phyloP scores from a whole-genome alignment of 2,888 invertebrate species.

The Drosophila nigritarsus region DNA sequence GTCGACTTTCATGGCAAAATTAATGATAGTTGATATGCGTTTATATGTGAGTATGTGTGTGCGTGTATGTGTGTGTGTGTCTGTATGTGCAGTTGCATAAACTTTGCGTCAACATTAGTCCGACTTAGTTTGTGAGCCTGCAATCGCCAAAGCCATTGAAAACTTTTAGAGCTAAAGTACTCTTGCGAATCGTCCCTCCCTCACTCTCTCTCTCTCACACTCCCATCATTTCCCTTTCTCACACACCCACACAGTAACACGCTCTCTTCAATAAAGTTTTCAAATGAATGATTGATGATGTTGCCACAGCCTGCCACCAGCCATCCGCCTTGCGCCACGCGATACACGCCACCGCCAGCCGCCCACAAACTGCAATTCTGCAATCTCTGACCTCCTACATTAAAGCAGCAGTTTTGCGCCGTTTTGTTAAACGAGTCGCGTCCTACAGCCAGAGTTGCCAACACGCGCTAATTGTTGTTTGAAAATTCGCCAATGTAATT shows the following conservation, averaged over 20 bases:
- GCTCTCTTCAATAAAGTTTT: conserved; percentile 70
- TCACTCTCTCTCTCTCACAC: conserved; percentile 3
- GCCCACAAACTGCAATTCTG: conserved; percentile 6
- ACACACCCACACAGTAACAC: neutral
- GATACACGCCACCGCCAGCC: conserved; percentile 6
- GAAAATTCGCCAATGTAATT: conserved; percentile 73
- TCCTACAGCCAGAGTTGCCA: conserved; percentile 52
- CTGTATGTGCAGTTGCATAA: conserved; percentile 38
- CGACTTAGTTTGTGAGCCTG: conserved; percentile 54
- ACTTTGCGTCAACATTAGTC: conserved; percentile 48
- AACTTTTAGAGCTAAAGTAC: conserved; percentile 73
- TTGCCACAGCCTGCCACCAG: conserved; percentile 37
- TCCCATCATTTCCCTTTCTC: neutral
- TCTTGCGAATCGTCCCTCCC: conserved; percentile 31
- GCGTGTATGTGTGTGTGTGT: conserved; percentile 8
- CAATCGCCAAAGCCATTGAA: conserved; percentile 69
- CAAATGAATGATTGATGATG: conserved; percentile 77
- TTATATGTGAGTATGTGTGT: conserved; percentile 4
- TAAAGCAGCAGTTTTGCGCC: conserved; percentile 42
- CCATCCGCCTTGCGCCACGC: conserved; percentile 4
- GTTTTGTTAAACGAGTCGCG: conserved; percentile 67
- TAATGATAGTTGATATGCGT: conserved; percentile 23
- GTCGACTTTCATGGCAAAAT: conserved; percentile 51
- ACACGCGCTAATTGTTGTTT: conserved; percentile 74
- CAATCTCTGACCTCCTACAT: conserved; percentile 18